A percentile compares a stretch with the other conserved stretches of the same genome.
Conservation (phyloP, 2,113 vertebrate species). For the Sporophila hypoxantha region DNA sequence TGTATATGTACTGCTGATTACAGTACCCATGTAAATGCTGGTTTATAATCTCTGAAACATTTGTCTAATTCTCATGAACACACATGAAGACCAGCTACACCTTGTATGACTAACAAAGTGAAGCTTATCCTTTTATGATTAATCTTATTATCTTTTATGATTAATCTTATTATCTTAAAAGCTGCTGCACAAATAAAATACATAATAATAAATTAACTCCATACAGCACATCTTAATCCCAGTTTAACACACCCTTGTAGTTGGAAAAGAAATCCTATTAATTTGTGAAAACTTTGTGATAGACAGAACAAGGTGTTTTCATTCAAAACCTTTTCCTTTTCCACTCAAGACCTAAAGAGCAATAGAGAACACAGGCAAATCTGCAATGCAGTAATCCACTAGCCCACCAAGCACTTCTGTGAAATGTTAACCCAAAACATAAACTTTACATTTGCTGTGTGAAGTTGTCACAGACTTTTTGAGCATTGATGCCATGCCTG, state of each 20-base stretch:
- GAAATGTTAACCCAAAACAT: neutral
- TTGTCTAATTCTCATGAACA: neutral
- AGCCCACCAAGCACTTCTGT: neutral
- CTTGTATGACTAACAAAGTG: neutral
- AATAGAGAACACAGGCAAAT: neutral
- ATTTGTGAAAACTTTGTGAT: neutral
- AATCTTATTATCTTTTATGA: constrained; percentile 6
- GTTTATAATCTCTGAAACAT: neutral
- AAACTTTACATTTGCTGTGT: neutral
- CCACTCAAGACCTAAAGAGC: neutral
- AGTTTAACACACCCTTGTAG: neutral
- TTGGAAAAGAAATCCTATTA: neutral
- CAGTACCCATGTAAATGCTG: neutral
- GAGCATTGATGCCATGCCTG: neutral
- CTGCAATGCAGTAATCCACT: neutral
- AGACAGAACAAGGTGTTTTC: neutral
- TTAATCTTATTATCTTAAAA: constrained; percentile 4
- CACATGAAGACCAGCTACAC: neutral
- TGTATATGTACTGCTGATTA: neutral
- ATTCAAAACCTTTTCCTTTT: neutral
- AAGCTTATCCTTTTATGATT: constrained; percentile 1
- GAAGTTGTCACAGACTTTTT: neutral
- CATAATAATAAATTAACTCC: neutral
- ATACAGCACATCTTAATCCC: neutral
- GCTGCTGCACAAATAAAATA: neutral